phyloP scores from a whole-genome alignment of 2,797 vertebrate species.

The Brachyrhaphis roseni region DNA sequence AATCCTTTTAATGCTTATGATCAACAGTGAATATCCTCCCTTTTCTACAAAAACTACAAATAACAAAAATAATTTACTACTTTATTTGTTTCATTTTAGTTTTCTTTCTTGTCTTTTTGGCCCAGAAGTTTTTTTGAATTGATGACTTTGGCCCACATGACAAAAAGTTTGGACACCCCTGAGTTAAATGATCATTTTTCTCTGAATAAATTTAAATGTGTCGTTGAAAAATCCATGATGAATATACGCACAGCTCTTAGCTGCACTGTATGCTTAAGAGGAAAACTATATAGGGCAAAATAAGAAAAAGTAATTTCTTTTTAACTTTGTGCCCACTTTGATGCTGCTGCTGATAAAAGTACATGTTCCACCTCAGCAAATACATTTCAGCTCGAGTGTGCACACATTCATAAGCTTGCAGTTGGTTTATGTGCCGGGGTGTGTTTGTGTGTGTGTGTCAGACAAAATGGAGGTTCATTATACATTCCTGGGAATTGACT shows the following conservation, averaged over 20 bases:
- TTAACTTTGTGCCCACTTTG: slow-evolving; percentile 25
- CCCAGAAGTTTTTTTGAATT: background rate
- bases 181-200: background rate
- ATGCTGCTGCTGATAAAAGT: slow-evolving; percentile 58
- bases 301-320: slow-evolving; percentile 63
- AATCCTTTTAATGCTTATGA: too few relatives aligned
- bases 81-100: too few relatives aligned
- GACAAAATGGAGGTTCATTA: slow-evolving; percentile 66
- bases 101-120: too few relatives aligned
- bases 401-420: slow-evolving; percentile 30
- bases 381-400: slow-evolving; percentile 26
- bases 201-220: background rate
- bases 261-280: slow-evolving; percentile 23
- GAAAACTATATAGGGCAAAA: slow-evolving; percentile 45
- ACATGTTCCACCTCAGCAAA: slow-evolving; percentile 68
- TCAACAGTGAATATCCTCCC: too few relatives aligned
- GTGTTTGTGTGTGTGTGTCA: slow-evolving; percentile 21
- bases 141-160: too few relatives aligned
- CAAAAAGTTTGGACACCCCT: too few relatives aligned
- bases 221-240: background rate
- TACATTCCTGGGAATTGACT: slow-evolving; percentile 65
- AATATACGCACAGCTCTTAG: background rate
- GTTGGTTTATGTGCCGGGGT: background rate
- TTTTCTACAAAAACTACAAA: background rate
- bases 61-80: background rate